Evolutionary conservation across 2,888 invertebrate species (phyloP).

Genomic region (Dryocosmus kuriphilus): DNA sequence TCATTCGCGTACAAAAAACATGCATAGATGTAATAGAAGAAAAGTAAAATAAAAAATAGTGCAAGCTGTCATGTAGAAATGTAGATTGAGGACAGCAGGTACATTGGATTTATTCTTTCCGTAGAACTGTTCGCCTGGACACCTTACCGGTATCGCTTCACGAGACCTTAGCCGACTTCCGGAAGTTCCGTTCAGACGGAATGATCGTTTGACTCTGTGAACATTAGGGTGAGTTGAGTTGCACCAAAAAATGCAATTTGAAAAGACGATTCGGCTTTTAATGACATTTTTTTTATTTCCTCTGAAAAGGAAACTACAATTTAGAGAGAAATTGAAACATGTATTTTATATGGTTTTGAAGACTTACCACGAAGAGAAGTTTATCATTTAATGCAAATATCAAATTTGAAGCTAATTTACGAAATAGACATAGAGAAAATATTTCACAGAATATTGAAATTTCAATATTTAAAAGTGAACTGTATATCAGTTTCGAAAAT

Average conservation of each 20-base stretch:
- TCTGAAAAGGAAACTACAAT: background rate
- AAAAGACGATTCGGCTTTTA: background rate
- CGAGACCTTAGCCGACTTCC: constrained; percentile 72
- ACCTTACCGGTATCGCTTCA: constrained; percentile 76
- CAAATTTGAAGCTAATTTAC: background rate
- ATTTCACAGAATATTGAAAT: too few species aligned
- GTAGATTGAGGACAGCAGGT: constrained; percentile 1
- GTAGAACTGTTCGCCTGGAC: constrained; percentile 76
- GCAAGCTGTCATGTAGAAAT: background rate
- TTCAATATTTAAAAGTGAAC: too few species aligned
- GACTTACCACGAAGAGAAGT: background rate
- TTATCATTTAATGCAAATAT: background rate
- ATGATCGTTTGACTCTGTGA: constrained; percentile 40
- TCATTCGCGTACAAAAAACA: constrained; percentile 8
- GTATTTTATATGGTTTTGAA: background rate
- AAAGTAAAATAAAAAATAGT: too few species aligned
- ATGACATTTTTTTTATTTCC: background rate
- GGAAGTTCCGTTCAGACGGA: constrained; percentile 56
- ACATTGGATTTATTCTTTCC: constrained; percentile 64
- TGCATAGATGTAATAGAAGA: background rate
- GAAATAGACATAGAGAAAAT: background rate
- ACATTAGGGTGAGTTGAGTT: constrained; percentile 6
- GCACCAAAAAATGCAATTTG: background rate
- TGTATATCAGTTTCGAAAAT: too few species aligned
- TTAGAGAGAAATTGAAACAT: background rate